phyloP scores from a whole-genome alignment of 2,113 vertebrate genomes.

The Columbina picui region DNA sequence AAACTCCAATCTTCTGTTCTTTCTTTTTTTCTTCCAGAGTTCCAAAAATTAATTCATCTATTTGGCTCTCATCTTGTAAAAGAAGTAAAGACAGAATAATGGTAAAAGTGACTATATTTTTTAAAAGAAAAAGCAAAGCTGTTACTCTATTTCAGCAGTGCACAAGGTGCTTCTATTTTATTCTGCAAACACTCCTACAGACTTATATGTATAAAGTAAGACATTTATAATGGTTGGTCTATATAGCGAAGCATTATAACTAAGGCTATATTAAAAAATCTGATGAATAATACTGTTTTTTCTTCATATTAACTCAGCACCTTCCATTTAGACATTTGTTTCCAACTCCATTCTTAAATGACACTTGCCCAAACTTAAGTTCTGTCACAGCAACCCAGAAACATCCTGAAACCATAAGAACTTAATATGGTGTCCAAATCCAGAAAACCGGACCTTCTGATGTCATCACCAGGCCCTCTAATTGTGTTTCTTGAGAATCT shows the following conservation, averaged over 20 bases:
- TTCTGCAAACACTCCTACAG: background rate
- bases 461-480: background rate
- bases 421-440: background rate
- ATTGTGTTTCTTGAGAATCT: background rate
- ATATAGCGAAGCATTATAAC: background rate
- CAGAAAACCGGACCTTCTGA: background rate
- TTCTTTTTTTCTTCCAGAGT: background rate
- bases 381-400: background rate
- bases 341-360: background rate
- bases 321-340: background rate
- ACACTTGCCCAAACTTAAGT: background rate
- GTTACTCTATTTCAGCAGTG: background rate
- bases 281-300: background rate
- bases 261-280: background rate
- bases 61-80: background rate
- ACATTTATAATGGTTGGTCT: background rate
- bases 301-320: background rate
- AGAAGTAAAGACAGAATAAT: background rate
- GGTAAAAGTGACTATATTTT: background rate
- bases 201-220: background rate
- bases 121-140: background rate
- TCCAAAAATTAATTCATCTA: background rate
- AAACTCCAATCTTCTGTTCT: background rate
- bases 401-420: background rate
- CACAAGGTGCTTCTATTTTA: background rate